phyloP scores from a whole-genome alignment of 2,797 vertebrate genomes.

The Hoplostethus mediterraneus region DNA sequence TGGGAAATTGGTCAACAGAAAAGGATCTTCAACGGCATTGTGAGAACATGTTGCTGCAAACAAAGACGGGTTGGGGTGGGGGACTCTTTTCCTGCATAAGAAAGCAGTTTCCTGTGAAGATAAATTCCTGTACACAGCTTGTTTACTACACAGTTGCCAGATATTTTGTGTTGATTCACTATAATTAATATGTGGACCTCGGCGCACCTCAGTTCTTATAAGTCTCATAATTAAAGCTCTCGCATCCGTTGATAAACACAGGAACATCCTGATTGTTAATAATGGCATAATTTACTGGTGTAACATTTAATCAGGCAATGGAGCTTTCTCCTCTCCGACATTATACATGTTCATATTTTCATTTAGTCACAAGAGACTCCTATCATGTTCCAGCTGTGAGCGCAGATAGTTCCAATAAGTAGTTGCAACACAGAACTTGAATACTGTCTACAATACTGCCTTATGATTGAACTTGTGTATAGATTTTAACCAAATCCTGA shows the following conservation, averaged over 20 bases:
- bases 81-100: constrained; percentile 23
- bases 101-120: constrained; percentile 38
- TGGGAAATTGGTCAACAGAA: constrained; percentile 68
- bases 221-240: neutral
- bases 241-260: neutral
- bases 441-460: constrained; percentile 3
- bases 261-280: neutral
- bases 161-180: neutral
- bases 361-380: neutral
- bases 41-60: constrained; percentile 52
- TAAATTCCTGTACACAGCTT: neutral
- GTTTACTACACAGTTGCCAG: neutral
- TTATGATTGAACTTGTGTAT: neutral
- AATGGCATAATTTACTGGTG: neutral
- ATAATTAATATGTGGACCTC: too few relatives aligned
- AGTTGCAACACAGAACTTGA: constrained; percentile 1
- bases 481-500: neutral
- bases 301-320: neutral
- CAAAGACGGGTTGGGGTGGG: constrained; percentile 49
- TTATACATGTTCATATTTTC: neutral
- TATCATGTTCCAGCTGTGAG: neutral
- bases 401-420: neutral
- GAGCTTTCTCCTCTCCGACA: neutral
- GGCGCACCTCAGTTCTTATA: too few relatives aligned
- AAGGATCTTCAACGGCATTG: constrained; percentile 44